Conservation (phyloP, 2,888 invertebrate species). For the Troides aeacus region DNA sequence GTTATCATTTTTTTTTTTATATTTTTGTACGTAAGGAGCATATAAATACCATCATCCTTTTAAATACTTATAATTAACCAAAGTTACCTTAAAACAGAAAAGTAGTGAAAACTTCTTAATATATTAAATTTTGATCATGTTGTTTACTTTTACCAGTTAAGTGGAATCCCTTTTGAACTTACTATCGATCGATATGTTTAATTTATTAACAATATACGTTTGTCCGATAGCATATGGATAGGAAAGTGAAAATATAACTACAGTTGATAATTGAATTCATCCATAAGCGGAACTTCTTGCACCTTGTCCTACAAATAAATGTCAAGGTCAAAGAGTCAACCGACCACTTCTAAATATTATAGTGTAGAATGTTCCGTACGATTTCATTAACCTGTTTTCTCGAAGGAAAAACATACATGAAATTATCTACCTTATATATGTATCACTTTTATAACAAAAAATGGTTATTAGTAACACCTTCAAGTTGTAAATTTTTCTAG, state of each 20-base stretch:
- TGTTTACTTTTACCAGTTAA: too few species aligned
- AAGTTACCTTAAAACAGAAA: too few species aligned
- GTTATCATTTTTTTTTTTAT: too few species aligned
- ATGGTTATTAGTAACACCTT: too few species aligned
- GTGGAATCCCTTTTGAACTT: too few species aligned
- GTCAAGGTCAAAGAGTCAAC: slow-evolving; percentile 67
- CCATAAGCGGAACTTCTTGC: slow-evolving; percentile 39
- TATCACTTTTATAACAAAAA: neutral
- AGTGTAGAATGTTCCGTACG: slow-evolving; percentile 50
- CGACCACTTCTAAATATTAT: slow-evolving; percentile 37
- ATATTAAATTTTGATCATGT: too few species aligned
- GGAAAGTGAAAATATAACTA: slow-evolving; percentile 39
- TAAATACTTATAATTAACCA: too few species aligned
- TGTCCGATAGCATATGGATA: slow-evolving; percentile 15
- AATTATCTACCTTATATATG: neutral
- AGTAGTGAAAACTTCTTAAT: too few species aligned
- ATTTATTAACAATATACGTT: neutral
- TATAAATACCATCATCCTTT: too few species aligned
- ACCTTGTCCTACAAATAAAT: slow-evolving; percentile 52
- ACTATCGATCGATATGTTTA: too few species aligned
- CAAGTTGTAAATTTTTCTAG: too few species aligned
- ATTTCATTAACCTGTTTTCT: slow-evolving; percentile 65
- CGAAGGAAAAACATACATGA: slow-evolving; percentile 20
- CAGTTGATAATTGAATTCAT: slow-evolving; percentile 30
- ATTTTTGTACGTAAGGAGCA: too few species aligned